Evolutionary conservation across 2,797 vertebrate species (phyloP), one percentile per base, ranked within the genome.

Genomic region (Syndactyla subalaris): DNA sequence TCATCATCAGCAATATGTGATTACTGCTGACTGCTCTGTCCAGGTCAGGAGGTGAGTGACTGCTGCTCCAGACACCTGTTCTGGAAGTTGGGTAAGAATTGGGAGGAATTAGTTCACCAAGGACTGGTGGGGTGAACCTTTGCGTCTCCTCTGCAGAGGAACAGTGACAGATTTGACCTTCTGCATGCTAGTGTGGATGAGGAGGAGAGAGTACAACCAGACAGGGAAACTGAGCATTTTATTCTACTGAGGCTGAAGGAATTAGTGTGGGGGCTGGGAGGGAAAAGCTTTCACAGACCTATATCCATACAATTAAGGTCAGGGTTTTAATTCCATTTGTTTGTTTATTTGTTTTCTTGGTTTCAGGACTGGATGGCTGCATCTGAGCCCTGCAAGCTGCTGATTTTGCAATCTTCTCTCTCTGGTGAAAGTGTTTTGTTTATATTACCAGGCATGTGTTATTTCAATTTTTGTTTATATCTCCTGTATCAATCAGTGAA

Each of bases 401-500:
- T 97, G 92, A 90, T 92, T 96, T 97, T 92, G 86, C 95, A 93
- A 95, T 89, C 79, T 74, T 51, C 61, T 76, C 80, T 78, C 93
- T 91, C 73, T 55, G 55, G 43, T 85, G 93, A 26, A 45, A 93
- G 83, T 51, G 81, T 89, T 96, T 88, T 87, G 81, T 97, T 91
- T 96, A 30, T 49, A 84, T 97, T 97, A 86, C 72, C 85, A 97
- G 85, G 88, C 87, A 54, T 75, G 82, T 89, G 88, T 72, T 96
- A 90, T 96, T 96, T 94, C 51, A 88, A n/a, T 95, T 95, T 91
- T 93, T 92, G 73, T 94, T 97, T 97, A 91, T 97, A 97, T 97
- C 95, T 97, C 85, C 91, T 85, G 38, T 93, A 95, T 97, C 91
- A 93, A 91, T 97, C 96, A 94, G 82, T 55, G 82, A 96, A 94